Evolutionary conservation across 2,888 invertebrate species (phyloP), one percentile per base, ranked within the genome.

Genomic region (Tromatobia lineatoria): DNA sequence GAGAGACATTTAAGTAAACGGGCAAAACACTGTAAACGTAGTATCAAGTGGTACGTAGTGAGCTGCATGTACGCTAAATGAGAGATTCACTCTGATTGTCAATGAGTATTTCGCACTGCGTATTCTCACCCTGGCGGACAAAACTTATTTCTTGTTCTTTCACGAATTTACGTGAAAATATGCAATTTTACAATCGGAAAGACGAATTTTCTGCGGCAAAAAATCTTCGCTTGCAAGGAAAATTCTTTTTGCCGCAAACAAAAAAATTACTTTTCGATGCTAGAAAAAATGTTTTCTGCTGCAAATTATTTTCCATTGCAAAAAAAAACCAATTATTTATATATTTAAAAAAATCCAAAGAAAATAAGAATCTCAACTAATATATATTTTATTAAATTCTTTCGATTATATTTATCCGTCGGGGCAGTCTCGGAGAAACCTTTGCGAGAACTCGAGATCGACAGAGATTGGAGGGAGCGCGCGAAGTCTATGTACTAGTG

Each of bases 401-500:
- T n/a, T 29, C n/a, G 61, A 34, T 29, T 61, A 15, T 20, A 38
- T 38, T 64, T 64, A 11, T 38, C 61, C 38, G 61, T 64, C 11
- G 38, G 38, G 61, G 38, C 61, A 11, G 61, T 64, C 38, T 64
- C 38, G 38, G 38, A 42, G 61, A 64, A 42, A 64, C 34, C 61
- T 38, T 64, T 64, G 61, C 45, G 71, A 25, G 25, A 59, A 25
- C 42, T 71, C 57, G 57, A 25, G 57, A 71, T 45, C 34, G 25
- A 59, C 71, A 64, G 61, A 64, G 61, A 20, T 34, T 34, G 18
- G 61, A n/a, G 57, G 11, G 4, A 38, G 54, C 57, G 54, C 38
- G 54, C 71, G 25, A 42, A 75, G 69, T 74, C 73, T 18, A 66
- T 83, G 73, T 61, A 84, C 67, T 77, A 45, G 75, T 82, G 71